These are phyloP conservation scores for Epinotia demarniana DNA, from an alignment of 2,888 invertebrate species.

Conservation along the genomic window DNA sequence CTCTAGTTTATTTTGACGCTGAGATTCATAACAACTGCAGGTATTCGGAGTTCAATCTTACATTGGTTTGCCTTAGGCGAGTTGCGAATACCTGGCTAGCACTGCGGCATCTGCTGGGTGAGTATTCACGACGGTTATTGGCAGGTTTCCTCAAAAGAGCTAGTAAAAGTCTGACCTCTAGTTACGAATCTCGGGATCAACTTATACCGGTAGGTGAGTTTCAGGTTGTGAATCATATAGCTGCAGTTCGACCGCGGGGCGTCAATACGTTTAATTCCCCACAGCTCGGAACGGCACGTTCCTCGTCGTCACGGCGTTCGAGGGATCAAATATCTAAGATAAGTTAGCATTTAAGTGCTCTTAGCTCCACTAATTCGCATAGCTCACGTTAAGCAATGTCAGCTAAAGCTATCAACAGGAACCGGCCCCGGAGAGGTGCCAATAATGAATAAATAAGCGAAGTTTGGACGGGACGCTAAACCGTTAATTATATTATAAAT, in stretches of 20 bases:
- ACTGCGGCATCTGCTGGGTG: background rate
- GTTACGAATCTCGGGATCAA: background rate
- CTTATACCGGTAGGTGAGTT: background rate
- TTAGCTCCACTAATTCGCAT: background rate
- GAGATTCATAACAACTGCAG: slow-evolving; percentile 4
- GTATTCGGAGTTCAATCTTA: background rate
- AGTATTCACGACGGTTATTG: background rate
- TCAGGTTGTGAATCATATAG: background rate
- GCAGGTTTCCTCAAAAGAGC: background rate
- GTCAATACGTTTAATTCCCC: slow-evolving; percentile 21
- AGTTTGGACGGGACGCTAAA: no score
- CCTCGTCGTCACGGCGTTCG: slow-evolving; percentile 26
- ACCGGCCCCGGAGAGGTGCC: no score
- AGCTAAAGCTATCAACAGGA: background rate
- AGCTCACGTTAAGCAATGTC: background rate
- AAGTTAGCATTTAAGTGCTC: background rate
- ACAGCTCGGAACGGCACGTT: slow-evolving; percentile 39
- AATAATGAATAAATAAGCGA: no score
- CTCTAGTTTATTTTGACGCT: background rate
- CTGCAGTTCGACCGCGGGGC: background rate
- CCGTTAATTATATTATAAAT: no score
- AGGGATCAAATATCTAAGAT: slow-evolving; percentile 6
- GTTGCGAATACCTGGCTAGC: background rate
- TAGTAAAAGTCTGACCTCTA: background rate
- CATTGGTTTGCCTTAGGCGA: background rate